Conservation (phyloP, 2,888 invertebrate species). For the Cyrtodaria siliqua region DNA sequence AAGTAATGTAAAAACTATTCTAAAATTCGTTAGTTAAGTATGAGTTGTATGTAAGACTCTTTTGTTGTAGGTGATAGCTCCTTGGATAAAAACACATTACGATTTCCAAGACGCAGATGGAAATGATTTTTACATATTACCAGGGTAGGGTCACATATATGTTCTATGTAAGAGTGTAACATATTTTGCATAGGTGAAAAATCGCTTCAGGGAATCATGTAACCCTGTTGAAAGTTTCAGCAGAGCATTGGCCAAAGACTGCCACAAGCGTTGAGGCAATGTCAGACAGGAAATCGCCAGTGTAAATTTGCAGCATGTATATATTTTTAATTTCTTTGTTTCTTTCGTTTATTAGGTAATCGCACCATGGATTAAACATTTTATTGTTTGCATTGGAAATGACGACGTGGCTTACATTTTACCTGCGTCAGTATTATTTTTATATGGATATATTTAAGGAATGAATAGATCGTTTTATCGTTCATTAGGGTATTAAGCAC, state of each 20-base stretch:
- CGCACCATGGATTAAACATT: constrained; percentile 54
- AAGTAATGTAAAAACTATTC: too few species aligned
- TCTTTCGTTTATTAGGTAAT: constrained; percentile 25
- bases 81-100: constrained; percentile 43
- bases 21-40: background rate
- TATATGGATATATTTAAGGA: too few species aligned
- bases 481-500: too few species aligned
- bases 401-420: constrained; percentile 31
- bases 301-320: background rate
- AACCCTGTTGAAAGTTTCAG: too few species aligned
- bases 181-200: too few species aligned
- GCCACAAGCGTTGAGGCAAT: too few species aligned
- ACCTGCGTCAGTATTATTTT: constrained; percentile 15
- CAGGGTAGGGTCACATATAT: constrained; percentile 27
- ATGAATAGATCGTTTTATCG: too few species aligned
- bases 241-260: too few species aligned
- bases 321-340: background rate
- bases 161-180: background rate
- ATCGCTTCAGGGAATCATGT: too few species aligned
- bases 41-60: background rate
- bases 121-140: constrained; percentile 36
- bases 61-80: constrained; percentile 42
- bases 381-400: constrained; percentile 20
- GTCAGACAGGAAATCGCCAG: too few species aligned
- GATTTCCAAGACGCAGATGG: constrained; percentile 25